These are phyloP conservation scores for Drosophila murphyi DNA, from an alignment of 1,140 invertebrate genomes.

Conservation along the genomic window DNA sequence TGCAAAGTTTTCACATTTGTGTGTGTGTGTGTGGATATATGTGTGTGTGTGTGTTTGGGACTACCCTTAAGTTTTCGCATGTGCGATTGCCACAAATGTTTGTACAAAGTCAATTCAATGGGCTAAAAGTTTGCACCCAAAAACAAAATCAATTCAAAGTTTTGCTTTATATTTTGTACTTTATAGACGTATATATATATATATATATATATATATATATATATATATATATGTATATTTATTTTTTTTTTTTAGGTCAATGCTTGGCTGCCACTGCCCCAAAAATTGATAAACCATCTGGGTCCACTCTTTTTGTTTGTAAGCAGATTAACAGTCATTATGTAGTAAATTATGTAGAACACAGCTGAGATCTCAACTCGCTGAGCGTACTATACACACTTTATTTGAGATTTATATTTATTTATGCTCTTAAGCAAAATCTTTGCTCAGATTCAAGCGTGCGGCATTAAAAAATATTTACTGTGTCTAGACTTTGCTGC, in stretches of 20 bases:
- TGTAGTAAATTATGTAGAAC: slow-evolving; percentile 57
- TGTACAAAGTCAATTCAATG: slow-evolving; percentile 50
- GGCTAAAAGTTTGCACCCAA: slow-evolving; percentile 35
- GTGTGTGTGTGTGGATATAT: background rate
- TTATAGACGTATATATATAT: background rate
- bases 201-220: no score
- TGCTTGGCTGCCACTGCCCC: background rate
- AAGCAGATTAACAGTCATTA: slow-evolving; percentile 67
- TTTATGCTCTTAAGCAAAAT: slow-evolving; percentile 55
- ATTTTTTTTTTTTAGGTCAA: slow-evolving; percentile 27
- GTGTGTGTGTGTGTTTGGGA: background rate
- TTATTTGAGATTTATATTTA: slow-evolving; percentile 71
- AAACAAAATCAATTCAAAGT: slow-evolving; percentile 72
- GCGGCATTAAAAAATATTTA: slow-evolving; percentile 82
- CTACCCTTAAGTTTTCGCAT: slow-evolving; percentile 31
- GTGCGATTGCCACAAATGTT: slow-evolving; percentile 50
- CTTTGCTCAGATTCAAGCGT: slow-evolving; percentile 51
- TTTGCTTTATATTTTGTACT: slow-evolving; percentile 27
- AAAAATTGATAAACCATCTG: slow-evolving; percentile 30
- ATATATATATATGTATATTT: no score
- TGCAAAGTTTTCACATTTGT: slow-evolving; percentile 33
- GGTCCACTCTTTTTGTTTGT: slow-evolving; percentile 1
- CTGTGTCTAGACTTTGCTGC: slow-evolving; percentile 75
- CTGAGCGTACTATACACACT: slow-evolving; percentile 54
- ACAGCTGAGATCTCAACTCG: slow-evolving; percentile 30